A percentile compares a stretch with the other conserved stretches of the same genome.
phyloP scores from a whole-genome alignment of 2,113 vertebrate species.

The Platysteira castanea region DNA sequence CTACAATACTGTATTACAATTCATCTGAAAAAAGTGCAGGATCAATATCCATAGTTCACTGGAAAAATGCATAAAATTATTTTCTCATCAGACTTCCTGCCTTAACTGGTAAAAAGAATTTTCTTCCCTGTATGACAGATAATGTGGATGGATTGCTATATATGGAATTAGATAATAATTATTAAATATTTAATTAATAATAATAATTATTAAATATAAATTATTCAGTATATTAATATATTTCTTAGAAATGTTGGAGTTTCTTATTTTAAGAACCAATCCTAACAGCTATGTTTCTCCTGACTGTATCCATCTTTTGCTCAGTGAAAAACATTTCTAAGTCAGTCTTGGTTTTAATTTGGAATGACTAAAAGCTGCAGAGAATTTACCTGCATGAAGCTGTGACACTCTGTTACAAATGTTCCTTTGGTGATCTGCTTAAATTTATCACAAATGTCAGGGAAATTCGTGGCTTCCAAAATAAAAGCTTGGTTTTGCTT shows the following conservation, averaged over 20 bases:
- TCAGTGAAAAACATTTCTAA: neutral
- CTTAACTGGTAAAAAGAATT: neutral
- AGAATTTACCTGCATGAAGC: constrained; percentile 86
- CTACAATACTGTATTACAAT: neutral
- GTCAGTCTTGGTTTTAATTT: neutral
- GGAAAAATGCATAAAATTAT: neutral
- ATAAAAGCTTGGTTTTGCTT: constrained; percentile 86
- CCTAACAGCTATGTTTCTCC: neutral
- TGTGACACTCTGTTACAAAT: constrained; percentile 88
- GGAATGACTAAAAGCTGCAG: neutral
- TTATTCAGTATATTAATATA: neutral
- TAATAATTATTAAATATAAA: too few species aligned
- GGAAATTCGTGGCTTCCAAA: constrained; percentile 80
- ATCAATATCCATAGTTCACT: neutral
- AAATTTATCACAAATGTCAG: constrained; percentile 89
- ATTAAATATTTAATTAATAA: neutral
- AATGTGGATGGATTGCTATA: neutral
- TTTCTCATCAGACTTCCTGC: neutral
- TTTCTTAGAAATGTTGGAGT: neutral
- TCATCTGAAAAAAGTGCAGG: neutral
- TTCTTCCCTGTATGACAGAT: neutral
- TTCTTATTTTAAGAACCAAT: neutral
- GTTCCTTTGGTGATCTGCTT: constrained; percentile 85
- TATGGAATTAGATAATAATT: neutral
- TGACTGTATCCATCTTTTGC: neutral